Percentiles rank a stretch among this genome's conserved stretches.
Conservation (phyloP, 2,113 vertebrate species). For the Antechinus stuartii region DNA sequence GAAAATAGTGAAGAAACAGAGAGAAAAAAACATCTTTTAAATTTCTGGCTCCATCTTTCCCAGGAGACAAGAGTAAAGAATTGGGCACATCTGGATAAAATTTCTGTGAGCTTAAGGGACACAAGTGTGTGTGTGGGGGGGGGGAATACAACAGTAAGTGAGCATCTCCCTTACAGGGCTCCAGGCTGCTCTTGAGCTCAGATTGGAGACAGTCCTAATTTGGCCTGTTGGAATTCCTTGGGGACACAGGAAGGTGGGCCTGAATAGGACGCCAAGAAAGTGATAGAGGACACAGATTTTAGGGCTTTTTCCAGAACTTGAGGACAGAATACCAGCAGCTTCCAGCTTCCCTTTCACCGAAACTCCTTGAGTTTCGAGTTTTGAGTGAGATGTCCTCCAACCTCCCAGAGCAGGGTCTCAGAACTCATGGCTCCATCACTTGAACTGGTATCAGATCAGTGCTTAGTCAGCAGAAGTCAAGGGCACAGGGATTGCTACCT, state of each 20-base stretch:
- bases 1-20: background rate
- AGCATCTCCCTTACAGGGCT: background rate
- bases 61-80: background rate
- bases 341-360: background rate
- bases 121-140: background rate
- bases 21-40: background rate
- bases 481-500: background rate
- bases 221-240: background rate
- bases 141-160: background rate
- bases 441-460: background rate
- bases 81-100: background rate
- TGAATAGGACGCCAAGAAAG: background rate
- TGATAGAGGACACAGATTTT: background rate
- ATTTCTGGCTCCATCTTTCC: background rate
- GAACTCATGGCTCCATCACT: background rate
- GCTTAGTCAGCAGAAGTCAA: background rate
- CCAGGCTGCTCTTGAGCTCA: background rate
- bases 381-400: background rate
- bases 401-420: background rate
- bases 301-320: background rate
- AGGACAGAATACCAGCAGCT: background rate
- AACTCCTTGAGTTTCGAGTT: background rate
- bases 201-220: background rate
- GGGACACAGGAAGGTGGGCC: background rate
- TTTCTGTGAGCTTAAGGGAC: background rate